Conservation (phyloP, 2,797 vertebrate genomes). For the Ctenopoma multispine region DNA sequence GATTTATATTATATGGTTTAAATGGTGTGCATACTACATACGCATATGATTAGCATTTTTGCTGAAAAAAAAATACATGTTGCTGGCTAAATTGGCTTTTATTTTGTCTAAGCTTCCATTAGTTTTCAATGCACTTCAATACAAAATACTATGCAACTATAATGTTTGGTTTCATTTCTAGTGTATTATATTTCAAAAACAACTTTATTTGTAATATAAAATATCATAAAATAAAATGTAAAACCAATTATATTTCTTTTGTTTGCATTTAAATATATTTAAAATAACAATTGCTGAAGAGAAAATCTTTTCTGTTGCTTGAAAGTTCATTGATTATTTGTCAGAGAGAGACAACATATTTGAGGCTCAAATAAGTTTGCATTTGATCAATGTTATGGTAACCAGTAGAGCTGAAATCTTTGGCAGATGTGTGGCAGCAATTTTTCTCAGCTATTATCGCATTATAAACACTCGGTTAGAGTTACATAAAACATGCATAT, state of each 20-base stretch:
- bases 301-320: slow-evolving; percentile 24
- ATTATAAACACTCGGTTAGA: slow-evolving; percentile 99
- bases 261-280: slow-evolving; percentile 1
- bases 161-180: slow-evolving; percentile 5
- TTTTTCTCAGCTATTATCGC: slow-evolving; percentile 96
- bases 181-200: background rate
- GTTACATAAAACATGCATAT: slow-evolving; percentile 99
- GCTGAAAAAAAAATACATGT: background rate
- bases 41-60: slow-evolving; percentile 33
- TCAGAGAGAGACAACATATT: slow-evolving; percentile 46
- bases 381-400: slow-evolving; percentile 67
- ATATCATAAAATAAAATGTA: background rate
- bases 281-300: slow-evolving; percentile 1
- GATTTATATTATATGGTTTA: slow-evolving; percentile 60
- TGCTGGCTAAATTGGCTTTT: background rate
- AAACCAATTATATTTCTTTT: background rate
- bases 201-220: slow-evolving; percentile 5
- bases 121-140: slow-evolving; percentile 1
- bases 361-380: slow-evolving; percentile 55
- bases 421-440: slow-evolving; percentile 91
- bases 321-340: slow-evolving; percentile 46
- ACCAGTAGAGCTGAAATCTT: slow-evolving; percentile 89
- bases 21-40: slow-evolving; percentile 47
- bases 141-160: slow-evolving; percentile 4
- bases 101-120: background rate